A percentile compares a stretch with the other conserved stretches of the same genome.
Conservation (phyloP, 1,140 invertebrate genomes). For the Drosophila equinoxialis region DNA sequence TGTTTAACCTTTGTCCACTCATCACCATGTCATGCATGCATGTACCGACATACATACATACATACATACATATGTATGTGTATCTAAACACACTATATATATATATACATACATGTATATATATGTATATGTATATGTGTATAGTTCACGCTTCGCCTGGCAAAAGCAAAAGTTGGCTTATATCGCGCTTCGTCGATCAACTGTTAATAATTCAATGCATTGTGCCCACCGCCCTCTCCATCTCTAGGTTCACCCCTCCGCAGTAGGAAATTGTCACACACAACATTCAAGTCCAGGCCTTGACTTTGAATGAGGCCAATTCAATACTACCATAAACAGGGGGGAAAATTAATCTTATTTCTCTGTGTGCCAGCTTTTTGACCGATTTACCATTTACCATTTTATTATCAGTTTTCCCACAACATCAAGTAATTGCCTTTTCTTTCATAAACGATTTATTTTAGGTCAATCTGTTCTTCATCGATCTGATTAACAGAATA, state of each 20-base stretch:
- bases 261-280: slow-evolving; percentile 11
- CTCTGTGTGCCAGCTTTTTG: too few relatives aligned
- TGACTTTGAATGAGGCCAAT: slow-evolving; percentile 49
- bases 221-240: neutral
- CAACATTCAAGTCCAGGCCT: slow-evolving; percentile 25
- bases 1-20: slow-evolving; percentile 65
- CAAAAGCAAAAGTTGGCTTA: slow-evolving; percentile 44
- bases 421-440: too few relatives aligned
- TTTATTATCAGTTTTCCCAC: too few relatives aligned
- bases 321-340: slow-evolving; percentile 25
- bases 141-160: slow-evolving; percentile 69
- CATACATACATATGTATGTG: neutral
- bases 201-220: slow-evolving; percentile 73
- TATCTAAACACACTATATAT: neutral
- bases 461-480: too few relatives aligned
- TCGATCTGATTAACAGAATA: too few relatives aligned
- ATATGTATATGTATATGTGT: neutral
- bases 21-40: slow-evolving; percentile 46
- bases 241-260: neutral
- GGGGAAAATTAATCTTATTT: neutral
- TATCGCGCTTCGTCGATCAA: slow-evolving; percentile 61
- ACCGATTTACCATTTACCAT: too few relatives aligned
- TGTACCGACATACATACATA: neutral
- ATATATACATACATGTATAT: neutral
- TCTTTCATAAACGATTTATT: too few relatives aligned